These are phyloP conservation scores for Oxyteleia sp. DNA, from an alignment of 2,888 invertebrate species.

Conservation along the genomic window DNA sequence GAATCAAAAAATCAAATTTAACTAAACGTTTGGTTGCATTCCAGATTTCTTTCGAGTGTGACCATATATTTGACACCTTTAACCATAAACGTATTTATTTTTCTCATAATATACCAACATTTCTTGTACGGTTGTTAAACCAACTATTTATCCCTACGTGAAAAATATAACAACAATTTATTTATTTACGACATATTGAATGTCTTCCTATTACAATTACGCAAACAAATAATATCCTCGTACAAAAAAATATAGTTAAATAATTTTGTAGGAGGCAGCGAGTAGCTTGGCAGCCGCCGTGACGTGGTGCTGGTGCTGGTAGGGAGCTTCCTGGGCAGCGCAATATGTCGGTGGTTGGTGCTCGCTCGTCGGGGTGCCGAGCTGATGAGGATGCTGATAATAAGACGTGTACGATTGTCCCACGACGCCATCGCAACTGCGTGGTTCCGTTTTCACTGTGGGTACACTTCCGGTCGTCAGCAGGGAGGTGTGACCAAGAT, in stretches of 20 bases:
- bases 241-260: slow-evolving; percentile 20
- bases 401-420: slow-evolving; percentile 85
- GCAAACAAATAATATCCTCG: slow-evolving; percentile 15
- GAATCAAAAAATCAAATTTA: too few species aligned
- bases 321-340: slow-evolving; percentile 90
- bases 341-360: slow-evolving; percentile 85
- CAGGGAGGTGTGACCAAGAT: slow-evolving; percentile 89
- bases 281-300: slow-evolving; percentile 94
- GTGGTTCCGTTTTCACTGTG: slow-evolving; percentile 86
- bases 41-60: too few species aligned
- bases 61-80: too few species aligned
- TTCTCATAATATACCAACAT: too few species aligned
- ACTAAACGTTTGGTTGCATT: too few species aligned
- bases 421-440: slow-evolving; percentile 85
- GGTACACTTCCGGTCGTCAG: slow-evolving; percentile 87
- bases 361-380: slow-evolving; percentile 82
- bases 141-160: too few species aligned
- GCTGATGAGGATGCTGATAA: slow-evolving; percentile 87
- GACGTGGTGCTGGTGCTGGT: slow-evolving; percentile 95
- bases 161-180: too few species aligned
- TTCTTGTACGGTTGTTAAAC: too few species aligned
- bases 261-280: slow-evolving; percentile 91
- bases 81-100: too few species aligned
- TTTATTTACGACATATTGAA: background rate
- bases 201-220: background rate